Evolutionary conservation across 2,888 invertebrate species (phyloP).

Genomic region (Bembecia ichneumoniformis): DNA sequence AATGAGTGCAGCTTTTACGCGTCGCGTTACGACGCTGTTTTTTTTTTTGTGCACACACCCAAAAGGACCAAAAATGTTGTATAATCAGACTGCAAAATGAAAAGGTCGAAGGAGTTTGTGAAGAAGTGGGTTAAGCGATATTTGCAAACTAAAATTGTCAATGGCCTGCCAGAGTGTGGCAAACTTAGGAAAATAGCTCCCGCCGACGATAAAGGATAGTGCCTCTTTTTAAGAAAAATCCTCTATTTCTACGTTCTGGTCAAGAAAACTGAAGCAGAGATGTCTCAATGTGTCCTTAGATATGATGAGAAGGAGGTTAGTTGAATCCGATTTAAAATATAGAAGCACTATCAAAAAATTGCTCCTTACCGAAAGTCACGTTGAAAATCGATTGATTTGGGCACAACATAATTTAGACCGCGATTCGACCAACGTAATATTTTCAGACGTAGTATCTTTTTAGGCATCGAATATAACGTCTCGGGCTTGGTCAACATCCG

Average conservation of each 20-base stretch:
- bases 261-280: background rate
- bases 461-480: too few relatives aligned
- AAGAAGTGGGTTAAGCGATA: background rate
- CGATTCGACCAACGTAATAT: background rate
- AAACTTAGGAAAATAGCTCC: too few relatives aligned
- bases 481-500: too few relatives aligned
- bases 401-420: background rate
- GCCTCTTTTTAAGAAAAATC: background rate
- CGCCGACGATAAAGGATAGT: background rate
- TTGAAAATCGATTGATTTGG: too few relatives aligned
- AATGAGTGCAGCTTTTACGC: too few relatives aligned
- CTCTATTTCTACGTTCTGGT: background rate
- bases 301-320: background rate
- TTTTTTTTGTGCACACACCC: background rate
- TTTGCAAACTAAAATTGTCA: background rate
- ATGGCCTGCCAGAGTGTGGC: too few relatives aligned
- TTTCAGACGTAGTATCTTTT: too few relatives aligned
- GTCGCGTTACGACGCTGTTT: too few relatives aligned
- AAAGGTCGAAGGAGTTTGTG: background rate
- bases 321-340: background rate
- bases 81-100: background rate
- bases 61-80: background rate
- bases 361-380: background rate
- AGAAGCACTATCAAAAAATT: background rate
- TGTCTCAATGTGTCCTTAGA: background rate